phyloP scores from a whole-genome alignment of 2,888 invertebrate genomes.

The Isotomurus palustris region DNA sequence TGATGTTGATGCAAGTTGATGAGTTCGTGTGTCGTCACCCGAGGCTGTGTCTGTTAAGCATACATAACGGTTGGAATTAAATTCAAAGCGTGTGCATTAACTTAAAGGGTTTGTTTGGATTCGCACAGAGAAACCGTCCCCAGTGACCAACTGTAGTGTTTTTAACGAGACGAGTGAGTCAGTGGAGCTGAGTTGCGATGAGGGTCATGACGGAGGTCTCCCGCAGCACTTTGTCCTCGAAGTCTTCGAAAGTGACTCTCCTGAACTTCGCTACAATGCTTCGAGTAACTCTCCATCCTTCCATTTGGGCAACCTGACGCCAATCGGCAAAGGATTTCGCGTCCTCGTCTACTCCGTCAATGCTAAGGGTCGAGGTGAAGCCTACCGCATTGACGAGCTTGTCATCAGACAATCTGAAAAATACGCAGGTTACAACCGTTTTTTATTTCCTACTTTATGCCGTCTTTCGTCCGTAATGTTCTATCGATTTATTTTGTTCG shows the following conservation, averaged over 20 bases:
- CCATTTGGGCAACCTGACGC: slow-evolving; percentile 45
- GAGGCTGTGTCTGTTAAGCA: too few relatives aligned
- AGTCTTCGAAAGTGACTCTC: slow-evolving; percentile 42
- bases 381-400: slow-evolving; percentile 45
- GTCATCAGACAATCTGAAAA: slow-evolving; percentile 44
- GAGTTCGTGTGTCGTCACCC: too few relatives aligned
- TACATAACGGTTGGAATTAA: too few relatives aligned
- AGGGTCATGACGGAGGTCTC: slow-evolving; percentile 83
- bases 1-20: too few relatives aligned
- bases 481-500: too few relatives aligned
- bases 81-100: too few relatives aligned
- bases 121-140: slow-evolving; percentile 70
- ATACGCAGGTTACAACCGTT: slow-evolving; percentile 38
- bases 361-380: slow-evolving; percentile 44
- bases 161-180: slow-evolving; percentile 80
- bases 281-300: slow-evolving; percentile 43
- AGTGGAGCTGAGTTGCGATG: slow-evolving; percentile 73
- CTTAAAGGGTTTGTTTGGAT: too few relatives aligned
- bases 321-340: slow-evolving; percentile 44
- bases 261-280: slow-evolving; percentile 44
- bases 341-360: slow-evolving; percentile 45
- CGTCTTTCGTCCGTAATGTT: too few relatives aligned
- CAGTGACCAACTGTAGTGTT: slow-evolving; percentile 77
- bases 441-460: neutral
- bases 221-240: slow-evolving; percentile 80